Conservation (phyloP, 23 tunicate species). For the Clavelina lepadiformis region DNA sequence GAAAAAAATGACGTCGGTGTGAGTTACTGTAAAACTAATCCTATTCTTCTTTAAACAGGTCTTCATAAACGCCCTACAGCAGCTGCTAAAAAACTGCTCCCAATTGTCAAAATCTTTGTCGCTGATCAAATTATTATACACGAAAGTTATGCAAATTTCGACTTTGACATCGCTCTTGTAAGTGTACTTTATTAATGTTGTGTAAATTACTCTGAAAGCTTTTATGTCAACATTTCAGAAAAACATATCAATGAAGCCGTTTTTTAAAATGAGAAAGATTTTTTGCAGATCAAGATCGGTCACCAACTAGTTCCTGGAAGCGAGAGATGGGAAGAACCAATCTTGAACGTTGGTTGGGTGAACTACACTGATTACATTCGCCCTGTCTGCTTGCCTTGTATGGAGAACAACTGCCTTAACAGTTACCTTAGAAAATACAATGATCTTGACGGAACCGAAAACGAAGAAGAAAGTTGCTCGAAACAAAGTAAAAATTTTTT, state of each 20-base stretch:
- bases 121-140: conserved; percentile 5
- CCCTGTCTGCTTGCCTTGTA: conserved; percentile 66
- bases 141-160: conserved; percentile 12
- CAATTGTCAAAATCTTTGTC: neutral
- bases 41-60: conserved; percentile 3
- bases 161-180: conserved; percentile 40
- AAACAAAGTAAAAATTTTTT: conserved; percentile 70
- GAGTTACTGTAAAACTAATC: too few species aligned
- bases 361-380: conserved; percentile 29
- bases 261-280: too few species aligned
- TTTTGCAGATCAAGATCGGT: conserved; percentile 11
- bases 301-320: neutral
- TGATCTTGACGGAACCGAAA: conserved; percentile 30
- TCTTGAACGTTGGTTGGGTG: neutral
- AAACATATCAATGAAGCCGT: too few species aligned
- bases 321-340: neutral
- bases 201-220: too few species aligned
- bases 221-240: too few species aligned
- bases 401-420: conserved; percentile 32
- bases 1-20: too few species aligned
- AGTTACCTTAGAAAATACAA: neutral
- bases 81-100: neutral
- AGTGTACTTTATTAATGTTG: too few species aligned
- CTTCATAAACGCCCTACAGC: neutral
- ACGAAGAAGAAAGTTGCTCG: conserved; percentile 29